Evolutionary conservation across 2,888 invertebrate genomes (phyloP).

Genomic region (Conus canariensis): DNA sequence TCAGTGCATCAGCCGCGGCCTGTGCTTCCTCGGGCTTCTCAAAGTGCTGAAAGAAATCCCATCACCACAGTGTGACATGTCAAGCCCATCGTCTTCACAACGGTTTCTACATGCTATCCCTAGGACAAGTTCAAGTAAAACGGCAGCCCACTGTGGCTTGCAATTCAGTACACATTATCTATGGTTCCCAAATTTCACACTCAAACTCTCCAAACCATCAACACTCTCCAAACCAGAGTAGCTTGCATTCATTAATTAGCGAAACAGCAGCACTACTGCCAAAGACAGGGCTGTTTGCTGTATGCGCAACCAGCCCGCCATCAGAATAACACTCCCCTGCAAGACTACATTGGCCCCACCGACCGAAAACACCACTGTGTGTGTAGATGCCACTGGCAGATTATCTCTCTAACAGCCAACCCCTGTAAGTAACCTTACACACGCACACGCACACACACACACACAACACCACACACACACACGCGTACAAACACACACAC

Average conservation of each 20-base stretch:
- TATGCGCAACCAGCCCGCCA: too few species aligned
- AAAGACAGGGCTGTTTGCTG: too few species aligned
- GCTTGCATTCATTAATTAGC: too few species aligned
- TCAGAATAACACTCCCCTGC: too few species aligned
- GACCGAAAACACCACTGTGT: too few species aligned
- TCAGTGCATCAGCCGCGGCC: constrained; percentile 94
- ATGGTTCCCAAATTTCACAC: neutral
- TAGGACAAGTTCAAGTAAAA: too few species aligned
- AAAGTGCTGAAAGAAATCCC: constrained; percentile 84
- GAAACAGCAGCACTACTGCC: too few species aligned
- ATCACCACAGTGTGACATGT: neutral
- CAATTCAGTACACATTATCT: neutral
- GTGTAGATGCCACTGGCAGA: too few species aligned
- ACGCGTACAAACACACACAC: neutral
- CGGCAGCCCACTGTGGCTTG: neutral
- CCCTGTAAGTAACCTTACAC: neutral
- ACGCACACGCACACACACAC: neutral
- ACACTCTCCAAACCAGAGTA: too few species aligned
- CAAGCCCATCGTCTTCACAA: neutral
- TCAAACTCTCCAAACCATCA: neutral
- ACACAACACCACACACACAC: neutral
- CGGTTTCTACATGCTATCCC: too few species aligned
- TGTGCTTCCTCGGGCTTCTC: constrained; percentile 94
- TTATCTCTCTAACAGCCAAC: too few species aligned
- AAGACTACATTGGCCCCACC: too few species aligned